Base-by-base conservation (phyloP, 2,888 invertebrate genomes). In the Apamea epomidion region DNA sequence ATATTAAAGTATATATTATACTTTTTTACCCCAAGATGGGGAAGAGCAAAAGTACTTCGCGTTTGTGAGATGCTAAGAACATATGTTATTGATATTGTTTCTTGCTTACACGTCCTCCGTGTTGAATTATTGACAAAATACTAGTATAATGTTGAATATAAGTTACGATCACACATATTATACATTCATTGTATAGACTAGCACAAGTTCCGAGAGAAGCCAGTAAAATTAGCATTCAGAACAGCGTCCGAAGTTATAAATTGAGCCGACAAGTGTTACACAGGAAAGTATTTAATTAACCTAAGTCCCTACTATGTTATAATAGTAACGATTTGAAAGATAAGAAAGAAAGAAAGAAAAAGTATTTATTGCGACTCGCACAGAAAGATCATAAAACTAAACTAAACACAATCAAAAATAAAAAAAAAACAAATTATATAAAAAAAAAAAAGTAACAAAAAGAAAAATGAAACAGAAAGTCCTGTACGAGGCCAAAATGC, bases 181-280 rank as follows among this genome's bases (percentile, higher is more conserved):
- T 73, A 29, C 54, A 42, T 54, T 3, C 25, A 69, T 2, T 42
- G 4, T 7, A 48, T 18, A 60, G 5, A 68, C 42, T 6, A 51
- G 12, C 18, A 37, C 68, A 37, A 18, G 18, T 45, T 14, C 45
- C n/a, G 3, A 32, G 37, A 58, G n/a, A 51, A 69, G 0, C 8
- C 37, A 37, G 18, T 6, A 16, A 74, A 85, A 71, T 84, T 73
- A 51, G 70, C 65, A 74, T 70, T 51, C 58, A 54, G 37, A 51
- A 25, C 76, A 83, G 42, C 77, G 67, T 67, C 58, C 12, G 5
- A 77, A 84, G 29, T 74, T 82, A 51, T 37, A 58, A 77, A 83
- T 62, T 32, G 42, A 51, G 54, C 45, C n/a, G 62, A 54, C 67
- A 68, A 37, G 79, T 62, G 72, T 42, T 2, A 45, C 29, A 68